These are phyloP conservation scores for Paratilapia polleni DNA, from an alignment of 2,113 vertebrate species.

Conservation along the genomic window DNA sequence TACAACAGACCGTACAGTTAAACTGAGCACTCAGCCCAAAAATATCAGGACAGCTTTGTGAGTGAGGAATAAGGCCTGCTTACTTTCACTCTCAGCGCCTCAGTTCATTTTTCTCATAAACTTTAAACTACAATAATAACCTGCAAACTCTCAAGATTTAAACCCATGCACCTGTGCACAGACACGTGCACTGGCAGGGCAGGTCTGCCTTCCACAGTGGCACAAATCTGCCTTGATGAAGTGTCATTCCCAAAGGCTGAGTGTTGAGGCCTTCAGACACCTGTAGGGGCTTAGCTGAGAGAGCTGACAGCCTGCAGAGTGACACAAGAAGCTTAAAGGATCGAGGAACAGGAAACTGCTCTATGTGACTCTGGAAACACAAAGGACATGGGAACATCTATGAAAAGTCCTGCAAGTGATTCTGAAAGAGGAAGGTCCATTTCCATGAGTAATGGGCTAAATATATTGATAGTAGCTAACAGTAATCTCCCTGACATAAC, in stretches of 20 bases:
- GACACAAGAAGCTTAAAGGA: slow-evolving; percentile 36
- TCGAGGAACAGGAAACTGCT: slow-evolving; percentile 29
- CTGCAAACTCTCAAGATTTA: slow-evolving; percentile 13
- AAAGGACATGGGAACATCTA: neutral
- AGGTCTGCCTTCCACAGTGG: slow-evolving; percentile 16
- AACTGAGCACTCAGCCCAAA: slow-evolving; percentile 32
- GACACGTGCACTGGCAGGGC: neutral
- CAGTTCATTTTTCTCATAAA: slow-evolving; percentile 21
- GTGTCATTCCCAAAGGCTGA: slow-evolving; percentile 33
- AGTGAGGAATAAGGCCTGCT: slow-evolving; percentile 20
- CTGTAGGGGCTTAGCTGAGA: slow-evolving; percentile 60
- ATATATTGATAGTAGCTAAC: neutral
- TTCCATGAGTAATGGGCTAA: neutral
- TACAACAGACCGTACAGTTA: slow-evolving; percentile 41
- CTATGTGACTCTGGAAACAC: slow-evolving; percentile 27
- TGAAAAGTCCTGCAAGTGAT: slow-evolving; percentile 8
- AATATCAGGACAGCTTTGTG: slow-evolving; percentile 47
- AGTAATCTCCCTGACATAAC: neutral
- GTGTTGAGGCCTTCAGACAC: slow-evolving; percentile 47
- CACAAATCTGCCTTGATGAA: slow-evolving; percentile 22
- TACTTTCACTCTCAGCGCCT: slow-evolving; percentile 24
- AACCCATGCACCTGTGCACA: slow-evolving; percentile 19
- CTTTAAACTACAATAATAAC: slow-evolving; percentile 50
- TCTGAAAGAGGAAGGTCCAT: slow-evolving; percentile 2
- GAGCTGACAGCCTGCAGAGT: slow-evolving; percentile 24